phyloP scores from a whole-genome alignment of 1,140 invertebrate species.

The Ctenoplectra terminalis region DNA sequence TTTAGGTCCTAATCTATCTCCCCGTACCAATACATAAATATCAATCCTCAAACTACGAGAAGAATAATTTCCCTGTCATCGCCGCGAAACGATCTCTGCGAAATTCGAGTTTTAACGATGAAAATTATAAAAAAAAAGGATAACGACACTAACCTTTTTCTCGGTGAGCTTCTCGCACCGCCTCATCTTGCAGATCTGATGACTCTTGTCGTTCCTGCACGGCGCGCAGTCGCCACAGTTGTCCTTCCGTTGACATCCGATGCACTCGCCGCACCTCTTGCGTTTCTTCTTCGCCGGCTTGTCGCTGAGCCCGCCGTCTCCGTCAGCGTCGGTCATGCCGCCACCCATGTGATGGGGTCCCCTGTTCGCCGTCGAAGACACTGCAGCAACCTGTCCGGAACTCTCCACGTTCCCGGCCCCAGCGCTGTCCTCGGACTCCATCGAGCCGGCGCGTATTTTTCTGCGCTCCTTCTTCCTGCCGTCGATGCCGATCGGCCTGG shows the following conservation, averaged over 20 bases:
- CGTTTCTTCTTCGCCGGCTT: slow-evolving; percentile 94
- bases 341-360: slow-evolving; percentile 82
- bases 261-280: slow-evolving; percentile 96
- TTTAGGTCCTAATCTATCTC: too few relatives aligned
- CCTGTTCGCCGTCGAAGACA: slow-evolving; percentile 90
- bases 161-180: slow-evolving; percentile 96
- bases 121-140: too few relatives aligned
- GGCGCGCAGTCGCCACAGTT: slow-evolving; percentile 98
- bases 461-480: slow-evolving; percentile 92
- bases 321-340: slow-evolving; percentile 85
- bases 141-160: slow-evolving; percentile 91
- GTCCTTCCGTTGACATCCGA: slow-evolving; percentile 96
- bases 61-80: too few relatives aligned
- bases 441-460: slow-evolving; percentile 92
- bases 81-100: too few relatives aligned
- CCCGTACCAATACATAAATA: too few relatives aligned
- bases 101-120: too few relatives aligned
- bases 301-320: slow-evolving; percentile 85
- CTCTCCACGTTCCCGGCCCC: slow-evolving; percentile 87
- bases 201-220: slow-evolving; percentile 96
- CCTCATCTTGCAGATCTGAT: slow-evolving; percentile 98
- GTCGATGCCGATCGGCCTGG: slow-evolving; percentile 87
- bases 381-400: slow-evolving; percentile 92
- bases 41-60: too few relatives aligned
- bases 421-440: slow-evolving; percentile 87